Evolutionary conservation across 2,888 invertebrate genomes (phyloP).

Genomic region (Melangyna quadrimaculata): DNA sequence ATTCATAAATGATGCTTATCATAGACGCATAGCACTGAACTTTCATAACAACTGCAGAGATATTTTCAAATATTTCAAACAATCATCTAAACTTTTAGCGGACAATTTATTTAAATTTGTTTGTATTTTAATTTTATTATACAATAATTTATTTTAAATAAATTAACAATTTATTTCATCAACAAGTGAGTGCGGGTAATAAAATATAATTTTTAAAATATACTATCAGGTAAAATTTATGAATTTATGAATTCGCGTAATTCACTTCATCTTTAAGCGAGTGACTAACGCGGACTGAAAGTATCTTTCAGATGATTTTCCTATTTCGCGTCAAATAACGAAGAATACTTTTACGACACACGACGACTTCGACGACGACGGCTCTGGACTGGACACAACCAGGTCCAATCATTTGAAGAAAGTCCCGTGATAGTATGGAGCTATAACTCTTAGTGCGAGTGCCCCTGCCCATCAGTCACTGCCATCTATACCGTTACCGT

Average conservation of each 20-base stretch:
- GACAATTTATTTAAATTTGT: neutral
- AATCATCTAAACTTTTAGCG: neutral
- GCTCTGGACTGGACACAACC: constrained; percentile 26
- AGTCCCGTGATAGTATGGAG: neutral
- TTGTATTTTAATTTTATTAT: neutral
- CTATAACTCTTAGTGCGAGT: neutral
- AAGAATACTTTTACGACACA: neutral
- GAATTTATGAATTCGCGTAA: constrained; percentile 21
- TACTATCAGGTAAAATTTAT: neutral
- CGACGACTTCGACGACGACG: neutral
- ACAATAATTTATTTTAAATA: too few species aligned
- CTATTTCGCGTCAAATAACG: constrained; percentile 3
- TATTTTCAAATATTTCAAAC: neutral
- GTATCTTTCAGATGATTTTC: constrained; percentile 59
- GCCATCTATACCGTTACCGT: neutral
- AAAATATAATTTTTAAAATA: neutral
- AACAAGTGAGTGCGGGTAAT: neutral
- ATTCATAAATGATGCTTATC: neutral
- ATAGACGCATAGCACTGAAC: neutral
- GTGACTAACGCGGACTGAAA: constrained; percentile 62
- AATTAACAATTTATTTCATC: neutral
- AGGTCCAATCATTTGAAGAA: constrained; percentile 15
- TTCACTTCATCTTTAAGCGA: constrained; percentile 57
- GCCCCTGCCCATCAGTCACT: neutral
- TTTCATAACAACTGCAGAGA: neutral